Conservation (phyloP, 2,797 vertebrate genomes). For the Pangasius macronema region DNA sequence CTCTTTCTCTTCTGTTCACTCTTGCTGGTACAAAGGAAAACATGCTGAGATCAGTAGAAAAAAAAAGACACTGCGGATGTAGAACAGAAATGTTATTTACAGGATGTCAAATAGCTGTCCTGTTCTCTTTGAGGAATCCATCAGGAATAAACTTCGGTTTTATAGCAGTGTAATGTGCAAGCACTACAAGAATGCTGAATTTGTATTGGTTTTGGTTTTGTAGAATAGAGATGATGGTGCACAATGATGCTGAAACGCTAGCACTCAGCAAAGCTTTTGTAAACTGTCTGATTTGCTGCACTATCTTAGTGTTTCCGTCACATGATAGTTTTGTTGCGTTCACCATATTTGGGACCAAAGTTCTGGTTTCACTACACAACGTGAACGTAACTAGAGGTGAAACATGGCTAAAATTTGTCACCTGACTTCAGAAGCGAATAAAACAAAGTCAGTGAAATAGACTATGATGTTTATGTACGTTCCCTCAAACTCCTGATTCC, state of each 20-base stretch:
- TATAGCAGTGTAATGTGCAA: background rate
- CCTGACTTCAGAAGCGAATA: background rate
- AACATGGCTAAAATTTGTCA: background rate
- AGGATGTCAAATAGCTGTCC: slow-evolving; percentile 1
- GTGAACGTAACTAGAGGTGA: background rate
- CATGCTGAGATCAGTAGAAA: slow-evolving; percentile 22
- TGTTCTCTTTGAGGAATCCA: slow-evolving; percentile 10
- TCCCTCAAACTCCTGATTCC: too few relatives aligned
- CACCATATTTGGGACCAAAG: background rate
- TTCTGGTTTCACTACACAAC: background rate
- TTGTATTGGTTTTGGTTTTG: background rate
- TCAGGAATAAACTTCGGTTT: background rate
- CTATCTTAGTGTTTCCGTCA: background rate
- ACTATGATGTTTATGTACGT: too few relatives aligned
- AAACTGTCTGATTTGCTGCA: background rate
- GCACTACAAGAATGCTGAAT: background rate
- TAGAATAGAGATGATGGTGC: background rate
- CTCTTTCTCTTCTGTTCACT: background rate
- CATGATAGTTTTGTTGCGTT: background rate
- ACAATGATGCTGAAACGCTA: background rate
- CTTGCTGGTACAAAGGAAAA: slow-evolving; percentile 14
- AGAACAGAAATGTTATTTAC: slow-evolving; percentile 32
- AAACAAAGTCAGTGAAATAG: background rate
- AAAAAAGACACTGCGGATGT: slow-evolving; percentile 6
- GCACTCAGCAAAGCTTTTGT: too few relatives aligned